phyloP scores from a whole-genome alignment of 2,797 vertebrate species.

The Erpetoichthys calabaricus region DNA sequence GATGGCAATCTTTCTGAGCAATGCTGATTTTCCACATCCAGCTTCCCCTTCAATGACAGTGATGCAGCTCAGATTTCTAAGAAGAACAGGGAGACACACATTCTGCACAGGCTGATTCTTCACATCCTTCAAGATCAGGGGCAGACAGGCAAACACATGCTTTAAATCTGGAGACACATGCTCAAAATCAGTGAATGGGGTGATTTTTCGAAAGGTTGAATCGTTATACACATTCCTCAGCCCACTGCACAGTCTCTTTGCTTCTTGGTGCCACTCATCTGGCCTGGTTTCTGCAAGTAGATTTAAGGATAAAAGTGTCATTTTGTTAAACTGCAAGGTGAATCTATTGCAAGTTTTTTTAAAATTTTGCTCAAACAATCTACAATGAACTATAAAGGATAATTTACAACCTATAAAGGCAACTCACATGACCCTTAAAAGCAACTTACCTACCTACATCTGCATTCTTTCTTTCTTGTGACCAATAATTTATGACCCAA shows the following conservation, averaged over 20 bases:
- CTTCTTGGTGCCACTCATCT: slow-evolving; percentile 16
- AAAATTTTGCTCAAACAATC: too few relatives aligned
- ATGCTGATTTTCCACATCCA: slow-evolving; percentile 26
- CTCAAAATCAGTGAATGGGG: slow-evolving; percentile 17
- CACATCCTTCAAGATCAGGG: slow-evolving; percentile 20
- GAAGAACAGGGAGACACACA: slow-evolving; percentile 20
- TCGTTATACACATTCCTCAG: slow-evolving; percentile 18
- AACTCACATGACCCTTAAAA: too few relatives aligned
- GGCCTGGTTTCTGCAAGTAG: too few relatives aligned
- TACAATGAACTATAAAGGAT: too few relatives aligned
- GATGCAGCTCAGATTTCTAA: slow-evolving; percentile 21
- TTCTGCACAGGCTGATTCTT: slow-evolving; percentile 17
- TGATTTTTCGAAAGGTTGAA: slow-evolving; percentile 14
- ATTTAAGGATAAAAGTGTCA: too few relatives aligned
- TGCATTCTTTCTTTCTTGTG: too few relatives aligned
- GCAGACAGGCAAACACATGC: slow-evolving; percentile 21
- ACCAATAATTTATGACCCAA: too few relatives aligned
- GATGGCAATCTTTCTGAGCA: slow-evolving; percentile 28
- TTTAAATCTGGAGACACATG: slow-evolving; percentile 14
- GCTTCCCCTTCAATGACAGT: slow-evolving; percentile 32
- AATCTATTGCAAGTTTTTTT: too few relatives aligned
- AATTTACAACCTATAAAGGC: too few relatives aligned
- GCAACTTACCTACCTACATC: too few relatives aligned
- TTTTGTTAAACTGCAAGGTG: too few relatives aligned
- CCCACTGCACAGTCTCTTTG: slow-evolving; percentile 12